Conservation (phyloP, 2,797 vertebrate species). For the Sebastes alutus region DNA sequence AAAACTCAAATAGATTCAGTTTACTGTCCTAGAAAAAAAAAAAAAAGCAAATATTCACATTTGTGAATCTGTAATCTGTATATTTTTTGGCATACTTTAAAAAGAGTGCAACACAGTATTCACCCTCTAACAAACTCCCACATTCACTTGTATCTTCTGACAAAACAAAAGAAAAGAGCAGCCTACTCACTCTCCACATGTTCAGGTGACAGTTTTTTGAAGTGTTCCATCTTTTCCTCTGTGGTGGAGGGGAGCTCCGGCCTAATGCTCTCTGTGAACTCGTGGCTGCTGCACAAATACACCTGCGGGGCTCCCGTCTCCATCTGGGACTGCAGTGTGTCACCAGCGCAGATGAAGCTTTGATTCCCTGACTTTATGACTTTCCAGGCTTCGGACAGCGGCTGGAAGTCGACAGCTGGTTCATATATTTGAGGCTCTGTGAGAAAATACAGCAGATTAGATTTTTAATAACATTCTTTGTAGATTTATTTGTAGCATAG, state of each 20-base stretch:
- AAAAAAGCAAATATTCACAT: background rate
- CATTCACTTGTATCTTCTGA: background rate
- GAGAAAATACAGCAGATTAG: slow-evolving; percentile 3
- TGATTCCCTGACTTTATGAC: slow-evolving; percentile 60
- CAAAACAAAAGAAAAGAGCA: background rate
- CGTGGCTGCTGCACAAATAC: slow-evolving; percentile 4
- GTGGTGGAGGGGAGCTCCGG: background rate
- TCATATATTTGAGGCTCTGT: slow-evolving; percentile 79
- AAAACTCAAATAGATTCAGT: background rate
- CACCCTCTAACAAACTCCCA: background rate
- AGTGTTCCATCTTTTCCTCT: slow-evolving; percentile 56
- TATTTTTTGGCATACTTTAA: background rate
- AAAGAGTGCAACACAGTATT: background rate
- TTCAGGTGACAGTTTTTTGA: slow-evolving; percentile 52
- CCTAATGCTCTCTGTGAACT: slow-evolving; percentile 64
- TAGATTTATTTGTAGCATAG: background rate
- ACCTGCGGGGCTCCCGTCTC: background rate
- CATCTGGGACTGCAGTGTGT: background rate
- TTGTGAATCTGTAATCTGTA: background rate
- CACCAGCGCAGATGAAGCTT: background rate
- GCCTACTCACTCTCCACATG: slow-evolving; percentile 66
- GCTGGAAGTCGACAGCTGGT: slow-evolving; percentile 40
- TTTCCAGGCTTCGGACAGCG: slow-evolving; percentile 75
- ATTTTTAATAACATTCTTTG: background rate
- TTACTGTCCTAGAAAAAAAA: background rate